A percentile compares a stretch with the other conserved stretches of the same genome.
Conservation (phyloP, 2,797 vertebrate species). For the Phrynocephalus vlangalii region DNA sequence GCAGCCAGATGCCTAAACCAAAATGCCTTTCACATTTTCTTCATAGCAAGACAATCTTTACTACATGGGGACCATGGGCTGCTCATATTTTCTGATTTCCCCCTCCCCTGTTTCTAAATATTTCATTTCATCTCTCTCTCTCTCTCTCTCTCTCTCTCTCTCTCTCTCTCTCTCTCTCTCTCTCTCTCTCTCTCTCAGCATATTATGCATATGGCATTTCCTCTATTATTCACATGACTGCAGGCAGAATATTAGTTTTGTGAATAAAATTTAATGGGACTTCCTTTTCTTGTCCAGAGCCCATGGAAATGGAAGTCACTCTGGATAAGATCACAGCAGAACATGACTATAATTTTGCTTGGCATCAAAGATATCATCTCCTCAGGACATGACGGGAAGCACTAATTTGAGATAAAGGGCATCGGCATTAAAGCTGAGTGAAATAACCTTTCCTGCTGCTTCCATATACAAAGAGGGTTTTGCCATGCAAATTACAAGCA, state of each 20-base stretch:
- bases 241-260: conserved; percentile 55
- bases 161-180: too few species aligned
- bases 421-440: conserved; percentile 42
- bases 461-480: conserved; percentile 37
- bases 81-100: too few species aligned
- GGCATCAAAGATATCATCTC: conserved; percentile 60
- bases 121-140: not conserved
- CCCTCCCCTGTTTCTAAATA: conserved; percentile 24
- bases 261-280: conserved; percentile 50
- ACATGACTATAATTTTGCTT: conserved; percentile 51
- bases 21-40: too few species aligned
- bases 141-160: too few species aligned
- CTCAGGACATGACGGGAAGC: conserved; percentile 47
- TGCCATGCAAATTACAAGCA: conserved; percentile 59
- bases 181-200: conserved; percentile 8
- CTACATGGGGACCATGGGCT: too few species aligned
- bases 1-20: too few species aligned
- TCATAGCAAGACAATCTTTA: too few species aligned
- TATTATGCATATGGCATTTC: conserved; percentile 18
- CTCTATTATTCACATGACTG: conserved; percentile 33
- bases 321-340: conserved; percentile 58
- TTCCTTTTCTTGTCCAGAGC: conserved; percentile 47
- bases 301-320: conserved; percentile 35
- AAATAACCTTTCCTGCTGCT: conserved; percentile 45
- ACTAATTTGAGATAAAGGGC: conserved; percentile 66